These are phyloP conservation scores for Hypothenemus hampei DNA, from an alignment of 1,140 invertebrate species.

Conservation along the genomic window DNA sequence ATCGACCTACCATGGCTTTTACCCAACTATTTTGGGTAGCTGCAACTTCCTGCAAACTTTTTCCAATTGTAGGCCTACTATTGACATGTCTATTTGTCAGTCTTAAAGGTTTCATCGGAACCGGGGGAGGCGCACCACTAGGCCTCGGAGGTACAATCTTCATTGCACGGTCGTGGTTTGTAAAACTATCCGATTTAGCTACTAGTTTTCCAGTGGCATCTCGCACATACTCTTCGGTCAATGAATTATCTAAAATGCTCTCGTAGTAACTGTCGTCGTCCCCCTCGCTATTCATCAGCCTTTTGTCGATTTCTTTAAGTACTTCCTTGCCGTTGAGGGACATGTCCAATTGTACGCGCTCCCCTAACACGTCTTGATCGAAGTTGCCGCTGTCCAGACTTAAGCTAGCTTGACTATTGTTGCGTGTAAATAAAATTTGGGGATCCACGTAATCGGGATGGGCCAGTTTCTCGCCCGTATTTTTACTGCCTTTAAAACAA, in stretches of 20 bases:
- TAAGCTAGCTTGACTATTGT: conserved; percentile 26
- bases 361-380: conserved; percentile 25
- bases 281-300: conserved; percentile 31
- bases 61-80: conserved; percentile 12
- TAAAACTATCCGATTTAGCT: conserved; percentile 39
- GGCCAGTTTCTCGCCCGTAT: conserved; percentile 78
- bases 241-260: conserved; percentile 38
- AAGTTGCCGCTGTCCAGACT: conserved; percentile 11
- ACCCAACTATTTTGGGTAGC: conserved; percentile 40
- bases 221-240: conserved; percentile 37
- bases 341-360: conserved; percentile 37
- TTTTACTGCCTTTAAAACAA: conserved; percentile 78
- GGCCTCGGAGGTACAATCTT: conserved; percentile 28
- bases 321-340: conserved; percentile 42
- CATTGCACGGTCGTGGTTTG: conserved; percentile 24
- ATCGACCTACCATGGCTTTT: conserved; percentile 42
- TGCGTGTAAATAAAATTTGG: conserved; percentile 34
- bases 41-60: conserved; percentile 4
- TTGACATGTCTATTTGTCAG: too few relatives aligned
- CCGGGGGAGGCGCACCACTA: conserved; percentile 41
- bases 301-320: conserved; percentile 38
- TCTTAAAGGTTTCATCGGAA: conserved; percentile 40
- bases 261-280: conserved; percentile 43
- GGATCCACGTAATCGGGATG: conserved; percentile 83
- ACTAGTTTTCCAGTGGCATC: conserved; percentile 35